phyloP scores from a whole-genome alignment of 2,113 vertebrate species.

The Isurus oxyrinchus region DNA sequence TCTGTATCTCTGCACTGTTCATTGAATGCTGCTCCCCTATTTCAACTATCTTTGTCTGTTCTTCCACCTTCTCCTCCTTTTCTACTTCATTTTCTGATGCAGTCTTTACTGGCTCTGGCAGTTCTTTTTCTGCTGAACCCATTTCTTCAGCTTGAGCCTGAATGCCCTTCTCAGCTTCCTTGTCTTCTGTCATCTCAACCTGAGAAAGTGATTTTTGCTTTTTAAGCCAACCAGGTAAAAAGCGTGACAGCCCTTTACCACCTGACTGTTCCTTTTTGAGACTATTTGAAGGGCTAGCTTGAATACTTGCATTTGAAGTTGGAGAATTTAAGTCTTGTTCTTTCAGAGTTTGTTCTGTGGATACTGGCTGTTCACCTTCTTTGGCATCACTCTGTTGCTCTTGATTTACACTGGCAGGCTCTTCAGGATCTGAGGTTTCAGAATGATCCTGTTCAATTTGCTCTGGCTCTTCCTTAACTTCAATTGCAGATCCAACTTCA shows the following conservation, averaged over 20 bases:
- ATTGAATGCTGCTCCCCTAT: constrained; percentile 60
- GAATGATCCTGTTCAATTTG: constrained; percentile 50
- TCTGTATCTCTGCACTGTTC: constrained; percentile 68
- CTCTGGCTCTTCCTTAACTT: constrained; percentile 79
- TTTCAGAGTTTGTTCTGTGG: neutral
- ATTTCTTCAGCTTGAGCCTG: neutral
- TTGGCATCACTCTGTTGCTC: constrained; percentile 39
- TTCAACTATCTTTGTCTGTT: constrained; percentile 54
- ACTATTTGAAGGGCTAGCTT: constrained; percentile 49
- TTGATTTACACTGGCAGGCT: neutral
- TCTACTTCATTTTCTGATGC: constrained; percentile 2
- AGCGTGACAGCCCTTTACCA: constrained; percentile 84
- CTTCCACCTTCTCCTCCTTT: constrained; percentile 16
- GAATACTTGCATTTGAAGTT: constrained; percentile 47
- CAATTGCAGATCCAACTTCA: constrained; percentile 72
- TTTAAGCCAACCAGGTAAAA: constrained; percentile 92
- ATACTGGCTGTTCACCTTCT: constrained; percentile 46
- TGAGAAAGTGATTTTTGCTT: constrained; percentile 85
- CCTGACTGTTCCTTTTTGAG: constrained; percentile 60
- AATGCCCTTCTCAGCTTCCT: neutral
- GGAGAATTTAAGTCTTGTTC: constrained; percentile 41
- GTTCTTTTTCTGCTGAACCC: neutral
- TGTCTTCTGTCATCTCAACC: constrained; percentile 54
- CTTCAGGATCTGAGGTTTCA: constrained; percentile 30
- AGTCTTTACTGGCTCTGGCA: neutral